Conservation (phyloP, 1,140 invertebrate species). For the Drosophila burlai region DNA sequence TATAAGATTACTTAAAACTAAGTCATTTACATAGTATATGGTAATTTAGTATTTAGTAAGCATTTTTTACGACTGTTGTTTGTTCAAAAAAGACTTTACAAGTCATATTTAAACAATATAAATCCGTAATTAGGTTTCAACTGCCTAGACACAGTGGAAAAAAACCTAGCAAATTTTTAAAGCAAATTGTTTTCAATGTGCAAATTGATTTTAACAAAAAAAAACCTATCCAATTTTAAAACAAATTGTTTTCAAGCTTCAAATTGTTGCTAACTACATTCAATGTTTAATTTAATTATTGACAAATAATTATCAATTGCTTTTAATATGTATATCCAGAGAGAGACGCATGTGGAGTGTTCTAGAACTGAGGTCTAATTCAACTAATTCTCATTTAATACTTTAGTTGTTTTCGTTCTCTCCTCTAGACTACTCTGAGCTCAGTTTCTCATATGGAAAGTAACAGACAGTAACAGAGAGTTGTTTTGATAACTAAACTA, state of each 20-base stretch:
- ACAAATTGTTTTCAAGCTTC: no score
- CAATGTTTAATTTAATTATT: background rate
- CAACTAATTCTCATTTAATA: slow-evolving; percentile 3
- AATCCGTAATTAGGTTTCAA: no score
- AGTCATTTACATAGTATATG: no score
- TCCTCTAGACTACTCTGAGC: background rate
- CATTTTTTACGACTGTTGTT: no score
- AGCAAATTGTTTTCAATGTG: no score
- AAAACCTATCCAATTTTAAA: no score
- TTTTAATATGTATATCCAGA: background rate
- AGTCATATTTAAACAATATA: no score
- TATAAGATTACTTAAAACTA: background rate
- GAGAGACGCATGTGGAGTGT: background rate
- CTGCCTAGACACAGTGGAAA: no score
- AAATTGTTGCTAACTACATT: background rate
- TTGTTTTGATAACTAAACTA: background rate
- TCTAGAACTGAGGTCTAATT: slow-evolving; percentile 9
- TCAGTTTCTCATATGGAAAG: background rate
- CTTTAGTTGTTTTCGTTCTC: slow-evolving; percentile 10
- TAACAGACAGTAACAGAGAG: background rate
- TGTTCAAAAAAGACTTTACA: no score
- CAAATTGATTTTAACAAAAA: no score
- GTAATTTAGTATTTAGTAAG: no score
- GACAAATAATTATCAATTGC: background rate
- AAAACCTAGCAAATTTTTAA: no score